Conservation (phyloP, 2,888 invertebrate genomes). For the Nysson spinosus region DNA sequence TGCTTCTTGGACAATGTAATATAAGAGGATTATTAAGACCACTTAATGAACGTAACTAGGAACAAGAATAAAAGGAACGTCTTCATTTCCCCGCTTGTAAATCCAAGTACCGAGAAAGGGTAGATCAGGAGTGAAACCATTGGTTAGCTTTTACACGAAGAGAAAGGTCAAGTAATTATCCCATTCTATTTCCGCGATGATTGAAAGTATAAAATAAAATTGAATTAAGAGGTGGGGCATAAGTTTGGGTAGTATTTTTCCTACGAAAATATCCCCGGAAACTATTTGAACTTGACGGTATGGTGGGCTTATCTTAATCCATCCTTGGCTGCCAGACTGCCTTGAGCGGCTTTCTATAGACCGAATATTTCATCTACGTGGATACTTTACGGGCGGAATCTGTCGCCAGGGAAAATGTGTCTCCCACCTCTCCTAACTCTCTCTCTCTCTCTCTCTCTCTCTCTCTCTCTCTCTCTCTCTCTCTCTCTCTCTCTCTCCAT, state of each 20-base stretch:
- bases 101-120: too few species aligned
- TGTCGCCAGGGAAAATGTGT: slow-evolving; percentile 55
- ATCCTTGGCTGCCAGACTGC: slow-evolving; percentile 46
- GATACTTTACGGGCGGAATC: slow-evolving; percentile 58
- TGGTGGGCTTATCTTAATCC: slow-evolving; percentile 54
- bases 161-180: too few species aligned
- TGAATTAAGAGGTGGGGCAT: slow-evolving; percentile 22
- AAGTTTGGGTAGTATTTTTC: slow-evolving; percentile 25
- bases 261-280: slow-evolving; percentile 22
- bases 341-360: slow-evolving; percentile 55
- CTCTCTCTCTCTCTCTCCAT: not conserved
- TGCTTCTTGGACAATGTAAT: too few species aligned
- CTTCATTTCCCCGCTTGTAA: too few species aligned
- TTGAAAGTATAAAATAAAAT: not conserved
- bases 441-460: slow-evolving; percentile 12
- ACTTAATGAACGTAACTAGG: too few species aligned
- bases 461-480: slow-evolving; percentile 2
- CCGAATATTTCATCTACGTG: slow-evolving; percentile 57
- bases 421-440: slow-evolving; percentile 32
- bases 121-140: too few species aligned
- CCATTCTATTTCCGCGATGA: too few species aligned
- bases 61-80: too few species aligned
- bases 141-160: too few species aligned
- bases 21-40: too few species aligned
- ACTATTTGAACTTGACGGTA: slow-evolving; percentile 44